A percentile compares a stretch with the other conserved stretches of the same genome.
phyloP scores from a whole-genome alignment of 2,113 vertebrate species.

The Chroicocephalus ridibundus region DNA sequence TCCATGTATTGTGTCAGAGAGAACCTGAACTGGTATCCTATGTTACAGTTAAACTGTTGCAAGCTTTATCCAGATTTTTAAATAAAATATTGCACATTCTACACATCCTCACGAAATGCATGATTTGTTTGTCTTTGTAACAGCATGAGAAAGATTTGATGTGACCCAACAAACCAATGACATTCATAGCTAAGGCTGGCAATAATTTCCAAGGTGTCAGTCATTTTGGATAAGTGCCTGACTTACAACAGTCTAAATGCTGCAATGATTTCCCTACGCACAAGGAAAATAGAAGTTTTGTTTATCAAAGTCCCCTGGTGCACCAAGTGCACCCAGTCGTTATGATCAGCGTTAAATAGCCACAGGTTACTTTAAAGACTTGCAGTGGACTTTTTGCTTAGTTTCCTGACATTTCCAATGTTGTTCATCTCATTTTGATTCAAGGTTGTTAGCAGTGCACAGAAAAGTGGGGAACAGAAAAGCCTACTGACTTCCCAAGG shows the following conservation, averaged over 20 bases:
- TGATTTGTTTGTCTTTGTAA: background rate
- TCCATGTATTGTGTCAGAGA: background rate
- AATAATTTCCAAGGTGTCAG: conserved; percentile 34
- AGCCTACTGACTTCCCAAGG: background rate
- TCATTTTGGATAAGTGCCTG: conserved; percentile 37
- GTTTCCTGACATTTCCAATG: background rate
- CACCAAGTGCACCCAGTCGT: background rate
- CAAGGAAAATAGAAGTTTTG: background rate
- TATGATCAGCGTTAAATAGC: background rate
- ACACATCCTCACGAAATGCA: background rate
- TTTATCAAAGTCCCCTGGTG: background rate
- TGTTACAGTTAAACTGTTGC: background rate
- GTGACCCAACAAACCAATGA: conserved; percentile 33
- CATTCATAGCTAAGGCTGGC: conserved; percentile 16
- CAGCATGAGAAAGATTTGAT: background rate
- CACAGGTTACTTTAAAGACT: background rate
- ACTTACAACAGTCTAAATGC: background rate
- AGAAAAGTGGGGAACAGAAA: background rate
- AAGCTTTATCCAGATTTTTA: background rate
- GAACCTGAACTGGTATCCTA: background rate
- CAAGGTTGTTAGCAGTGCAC: background rate
- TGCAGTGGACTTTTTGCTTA: background rate
- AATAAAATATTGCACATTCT: background rate
- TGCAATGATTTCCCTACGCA: conserved; percentile 16
- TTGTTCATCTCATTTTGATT: background rate